phyloP scores from a whole-genome alignment of 2,113 vertebrate genomes.

The Carassius carassius region DNA sequence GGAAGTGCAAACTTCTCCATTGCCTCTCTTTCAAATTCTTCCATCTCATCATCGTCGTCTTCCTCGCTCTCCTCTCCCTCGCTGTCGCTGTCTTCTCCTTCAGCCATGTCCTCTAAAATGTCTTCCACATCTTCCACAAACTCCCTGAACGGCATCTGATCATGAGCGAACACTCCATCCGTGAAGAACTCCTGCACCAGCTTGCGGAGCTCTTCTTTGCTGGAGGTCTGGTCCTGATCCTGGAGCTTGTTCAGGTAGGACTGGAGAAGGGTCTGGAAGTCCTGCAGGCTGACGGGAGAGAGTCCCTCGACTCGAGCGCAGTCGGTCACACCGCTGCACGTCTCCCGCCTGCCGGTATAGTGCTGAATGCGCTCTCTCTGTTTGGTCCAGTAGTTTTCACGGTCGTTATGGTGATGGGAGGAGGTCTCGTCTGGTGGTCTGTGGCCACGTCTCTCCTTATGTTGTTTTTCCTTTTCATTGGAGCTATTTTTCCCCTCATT shows the following conservation, averaged over 20 bases:
- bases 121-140: conserved; percentile 86
- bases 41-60: conserved; percentile 70
- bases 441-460: neutral
- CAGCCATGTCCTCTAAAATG: conserved; percentile 85
- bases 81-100: conserved; percentile 62
- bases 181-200: conserved; percentile 74
- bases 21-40: conserved; percentile 80
- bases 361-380: conserved; percentile 64
- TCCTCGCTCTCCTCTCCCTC: conserved; percentile 47
- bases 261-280: conserved; percentile 79
- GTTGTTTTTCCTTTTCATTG: neutral
- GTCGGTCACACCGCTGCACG: conserved; percentile 72
- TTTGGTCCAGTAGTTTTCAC: conserved; percentile 65
- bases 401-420: neutral
- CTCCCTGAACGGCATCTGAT: conserved; percentile 82
- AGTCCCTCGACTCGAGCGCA: conserved; percentile 83
- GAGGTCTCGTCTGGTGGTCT: conserved; percentile 30
- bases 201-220: conserved; percentile 66
- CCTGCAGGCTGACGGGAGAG: conserved; percentile 72
- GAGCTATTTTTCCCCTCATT: conserved; percentile 5
- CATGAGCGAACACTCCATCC: conserved; percentile 79
- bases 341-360: conserved; percentile 66
- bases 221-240: conserved; percentile 56
- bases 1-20: conserved; percentile 66
- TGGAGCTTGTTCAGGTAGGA: conserved; percentile 73